phyloP scores from a whole-genome alignment of 2,888 invertebrate genomes.

The Argyra leucocephala region DNA sequence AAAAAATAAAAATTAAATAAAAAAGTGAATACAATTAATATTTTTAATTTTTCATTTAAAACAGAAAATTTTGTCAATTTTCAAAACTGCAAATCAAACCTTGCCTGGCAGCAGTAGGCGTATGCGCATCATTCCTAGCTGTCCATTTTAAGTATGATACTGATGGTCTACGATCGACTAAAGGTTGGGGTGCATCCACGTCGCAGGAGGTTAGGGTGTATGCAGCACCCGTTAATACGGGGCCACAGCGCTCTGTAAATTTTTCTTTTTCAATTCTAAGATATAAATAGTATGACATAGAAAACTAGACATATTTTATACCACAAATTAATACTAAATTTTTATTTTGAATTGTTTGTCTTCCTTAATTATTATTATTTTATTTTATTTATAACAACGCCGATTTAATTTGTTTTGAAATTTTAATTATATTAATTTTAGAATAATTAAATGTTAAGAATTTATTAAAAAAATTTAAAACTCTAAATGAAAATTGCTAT shows the following conservation, averaged over 20 bases:
- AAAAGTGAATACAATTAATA: background rate
- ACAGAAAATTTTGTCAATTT: constrained; percentile 9
- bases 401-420: too few species aligned
- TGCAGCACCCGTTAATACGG: constrained; percentile 50
- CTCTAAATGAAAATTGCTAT: too few species aligned
- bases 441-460: too few species aligned
- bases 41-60: background rate
- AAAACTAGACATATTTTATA: constrained; percentile 37
- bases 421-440: too few species aligned
- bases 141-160: constrained; percentile 52
- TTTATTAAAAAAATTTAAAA: too few species aligned
- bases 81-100: constrained; percentile 40
- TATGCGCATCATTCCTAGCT: constrained; percentile 34
- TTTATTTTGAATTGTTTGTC: too few species aligned
- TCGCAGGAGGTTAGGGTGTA: constrained; percentile 50
- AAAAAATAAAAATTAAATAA: background rate
- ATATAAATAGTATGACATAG: constrained; percentile 22
- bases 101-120: constrained; percentile 46
- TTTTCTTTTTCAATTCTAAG: constrained; percentile 20
- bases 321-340: background rate
- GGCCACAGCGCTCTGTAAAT: constrained; percentile 63
- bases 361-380: too few species aligned
- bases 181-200: constrained; percentile 60
- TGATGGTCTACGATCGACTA: constrained; percentile 59
- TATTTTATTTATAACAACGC: too few species aligned